Evolutionary conservation across 1,140 invertebrate genomes (phyloP).

Genomic region (Meloidogyne exigua): DNA sequence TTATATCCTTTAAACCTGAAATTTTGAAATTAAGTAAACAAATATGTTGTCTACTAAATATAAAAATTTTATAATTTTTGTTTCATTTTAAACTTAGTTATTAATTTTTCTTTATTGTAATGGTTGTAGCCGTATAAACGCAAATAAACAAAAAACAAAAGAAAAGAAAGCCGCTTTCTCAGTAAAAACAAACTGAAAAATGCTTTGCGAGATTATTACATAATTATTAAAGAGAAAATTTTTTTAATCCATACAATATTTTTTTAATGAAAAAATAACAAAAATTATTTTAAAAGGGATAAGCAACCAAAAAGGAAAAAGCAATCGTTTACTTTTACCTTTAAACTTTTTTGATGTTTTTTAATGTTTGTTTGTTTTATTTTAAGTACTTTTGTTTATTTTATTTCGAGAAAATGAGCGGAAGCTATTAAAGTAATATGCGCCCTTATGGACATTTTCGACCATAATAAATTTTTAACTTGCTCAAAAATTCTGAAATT

Average conservation of each 20-base stretch:
- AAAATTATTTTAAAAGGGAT: neutral
- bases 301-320: neutral
- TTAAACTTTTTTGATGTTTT: neutral
- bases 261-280: neutral
- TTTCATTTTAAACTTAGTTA: neutral
- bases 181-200: neutral
- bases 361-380: neutral
- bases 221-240: neutral
- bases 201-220: neutral
- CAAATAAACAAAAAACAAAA: neutral
- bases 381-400: slow-evolving; percentile 5
- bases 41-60: too few relatives aligned
- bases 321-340: neutral
- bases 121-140: too few relatives aligned
- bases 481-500: too few relatives aligned
- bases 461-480: too few relatives aligned
- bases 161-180: neutral
- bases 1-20: too few relatives aligned
- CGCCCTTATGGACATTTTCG: too few relatives aligned
- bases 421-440: neutral
- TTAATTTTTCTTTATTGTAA: neutral
- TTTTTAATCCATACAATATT: neutral
- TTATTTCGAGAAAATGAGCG: neutral
- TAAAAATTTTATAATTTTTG: neutral
- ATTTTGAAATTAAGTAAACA: too few relatives aligned